These are phyloP conservation scores for Montipora sp. DNA, from an alignment of 64 coral and sea anemone species.

Conservation along the genomic window DNA sequence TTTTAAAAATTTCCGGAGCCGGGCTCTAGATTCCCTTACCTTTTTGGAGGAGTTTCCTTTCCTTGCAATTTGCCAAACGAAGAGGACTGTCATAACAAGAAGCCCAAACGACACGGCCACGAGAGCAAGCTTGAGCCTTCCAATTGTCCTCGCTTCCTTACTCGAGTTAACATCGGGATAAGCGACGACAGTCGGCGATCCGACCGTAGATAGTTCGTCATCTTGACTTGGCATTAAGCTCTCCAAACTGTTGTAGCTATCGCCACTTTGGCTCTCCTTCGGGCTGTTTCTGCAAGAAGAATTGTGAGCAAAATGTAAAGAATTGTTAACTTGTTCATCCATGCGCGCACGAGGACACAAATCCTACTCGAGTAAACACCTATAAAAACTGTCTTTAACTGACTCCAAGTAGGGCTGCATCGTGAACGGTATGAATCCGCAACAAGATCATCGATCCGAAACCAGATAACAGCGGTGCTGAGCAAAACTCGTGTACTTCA, in stretches of 20 bases:
- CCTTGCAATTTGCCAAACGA: constrained; percentile 69
- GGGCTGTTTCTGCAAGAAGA: constrained; percentile 1
- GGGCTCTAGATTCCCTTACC: not conserved
- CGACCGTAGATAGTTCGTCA: not conserved
- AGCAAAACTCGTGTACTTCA: no score
- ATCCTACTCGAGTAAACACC: no score
- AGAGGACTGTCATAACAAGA: constrained; percentile 68
- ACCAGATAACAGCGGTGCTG: no score
- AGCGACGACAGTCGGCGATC: constrained; percentile 23
- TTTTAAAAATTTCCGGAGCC: no score
- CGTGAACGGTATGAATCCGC: not conserved
- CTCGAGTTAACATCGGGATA: constrained; percentile 28
- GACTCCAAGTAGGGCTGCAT: not conserved
- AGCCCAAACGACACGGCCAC: constrained; percentile 41
- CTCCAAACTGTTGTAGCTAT: not conserved
- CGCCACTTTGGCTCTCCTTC: not conserved
- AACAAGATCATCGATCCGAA: no score
- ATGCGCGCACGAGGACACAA: no score
- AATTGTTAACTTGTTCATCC: not conserved
- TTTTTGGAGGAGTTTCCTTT: not conserved
- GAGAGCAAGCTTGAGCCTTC: constrained; percentile 63
- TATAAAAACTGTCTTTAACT: not conserved
- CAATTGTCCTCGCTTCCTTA: constrained; percentile 56
- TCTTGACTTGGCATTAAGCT: not conserved
- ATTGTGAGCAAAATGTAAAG: not conserved